Conservation (phyloP, 2,888 invertebrate species). For the Agrilus mali region DNA sequence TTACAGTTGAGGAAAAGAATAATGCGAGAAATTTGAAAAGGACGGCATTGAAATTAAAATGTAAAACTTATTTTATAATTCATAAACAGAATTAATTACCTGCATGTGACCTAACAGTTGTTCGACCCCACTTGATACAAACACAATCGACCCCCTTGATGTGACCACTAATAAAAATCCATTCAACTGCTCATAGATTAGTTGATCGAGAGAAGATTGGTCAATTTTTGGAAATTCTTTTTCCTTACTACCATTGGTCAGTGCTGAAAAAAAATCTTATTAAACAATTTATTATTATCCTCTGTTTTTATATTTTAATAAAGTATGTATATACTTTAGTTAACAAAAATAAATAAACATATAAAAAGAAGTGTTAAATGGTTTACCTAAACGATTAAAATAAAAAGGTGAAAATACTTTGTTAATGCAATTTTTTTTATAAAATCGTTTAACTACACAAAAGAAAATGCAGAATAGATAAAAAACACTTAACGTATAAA, state of each 20-base stretch:
- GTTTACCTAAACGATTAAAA: not conserved
- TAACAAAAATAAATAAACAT: no score
- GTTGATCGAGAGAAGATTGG: slow-evolving; percentile 45
- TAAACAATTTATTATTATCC: not conserved
- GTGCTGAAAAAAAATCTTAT: slow-evolving; percentile 14
- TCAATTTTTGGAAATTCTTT: slow-evolving; percentile 43
- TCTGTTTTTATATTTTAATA: no score
- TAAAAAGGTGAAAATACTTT: no score
- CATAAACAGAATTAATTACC: slow-evolving; percentile 34
- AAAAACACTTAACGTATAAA: no score
- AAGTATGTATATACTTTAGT: no score
- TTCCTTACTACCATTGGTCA: slow-evolving; percentile 14
- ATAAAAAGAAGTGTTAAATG: not conserved
- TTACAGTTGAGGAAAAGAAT: no score
- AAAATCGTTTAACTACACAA: no score
- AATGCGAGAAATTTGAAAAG: no score
- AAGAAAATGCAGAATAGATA: no score
- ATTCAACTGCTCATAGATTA: slow-evolving; percentile 48
- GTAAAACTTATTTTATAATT: no score
- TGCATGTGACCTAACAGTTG: slow-evolving; percentile 75
- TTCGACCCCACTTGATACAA: slow-evolving; percentile 74
- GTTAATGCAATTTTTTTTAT: no score
- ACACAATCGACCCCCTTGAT: slow-evolving; percentile 70
- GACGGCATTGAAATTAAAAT: no score
- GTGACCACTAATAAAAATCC: slow-evolving; percentile 74